A percentile compares a stretch with the other conserved stretches of the same genome.
These are phyloP conservation scores for Stenodema calcarata DNA, from an alignment of 2,888 invertebrate species.

Conservation along the genomic window DNA sequence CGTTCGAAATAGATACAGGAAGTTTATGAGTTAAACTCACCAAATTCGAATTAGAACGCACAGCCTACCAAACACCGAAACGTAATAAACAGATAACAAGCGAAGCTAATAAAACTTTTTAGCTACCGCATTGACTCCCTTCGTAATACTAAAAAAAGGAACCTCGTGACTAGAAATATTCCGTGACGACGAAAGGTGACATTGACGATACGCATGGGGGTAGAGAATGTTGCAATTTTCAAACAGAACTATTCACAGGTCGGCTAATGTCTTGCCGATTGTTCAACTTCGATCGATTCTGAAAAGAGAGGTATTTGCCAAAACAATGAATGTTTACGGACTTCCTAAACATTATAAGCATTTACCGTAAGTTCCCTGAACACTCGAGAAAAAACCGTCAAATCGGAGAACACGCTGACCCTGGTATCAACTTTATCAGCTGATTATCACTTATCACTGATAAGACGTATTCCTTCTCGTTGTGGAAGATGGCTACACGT, in stretches of 20 bases:
- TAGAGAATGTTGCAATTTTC: neutral
- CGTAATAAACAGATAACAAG: neutral
- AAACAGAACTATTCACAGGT: neutral
- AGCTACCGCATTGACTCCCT: neutral
- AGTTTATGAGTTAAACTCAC: neutral
- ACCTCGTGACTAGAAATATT: constrained; percentile 35
- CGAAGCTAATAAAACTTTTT: neutral
- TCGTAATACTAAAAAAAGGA: neutral
- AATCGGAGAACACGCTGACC: neutral
- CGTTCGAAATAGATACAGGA: neutral
- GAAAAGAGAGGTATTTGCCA: neutral
- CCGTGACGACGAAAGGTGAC: constrained; percentile 12
- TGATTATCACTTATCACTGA: neutral
- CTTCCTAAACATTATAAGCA: neutral
- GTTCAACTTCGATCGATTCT: neutral
- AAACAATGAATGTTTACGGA: neutral
- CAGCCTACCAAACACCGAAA: neutral
- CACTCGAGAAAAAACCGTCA: neutral
- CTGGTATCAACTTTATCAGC: neutral
- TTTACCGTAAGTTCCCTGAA: neutral
- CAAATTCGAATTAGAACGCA: neutral
- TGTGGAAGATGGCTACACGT: neutral
- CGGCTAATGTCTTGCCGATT: neutral
- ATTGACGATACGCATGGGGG: constrained; percentile 7
- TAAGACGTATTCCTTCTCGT: neutral